Percentiles rank a stretch among this genome's conserved stretches.
Conservation (phyloP, 2,888 invertebrate species). For the Eupithecia tripunctaria region DNA sequence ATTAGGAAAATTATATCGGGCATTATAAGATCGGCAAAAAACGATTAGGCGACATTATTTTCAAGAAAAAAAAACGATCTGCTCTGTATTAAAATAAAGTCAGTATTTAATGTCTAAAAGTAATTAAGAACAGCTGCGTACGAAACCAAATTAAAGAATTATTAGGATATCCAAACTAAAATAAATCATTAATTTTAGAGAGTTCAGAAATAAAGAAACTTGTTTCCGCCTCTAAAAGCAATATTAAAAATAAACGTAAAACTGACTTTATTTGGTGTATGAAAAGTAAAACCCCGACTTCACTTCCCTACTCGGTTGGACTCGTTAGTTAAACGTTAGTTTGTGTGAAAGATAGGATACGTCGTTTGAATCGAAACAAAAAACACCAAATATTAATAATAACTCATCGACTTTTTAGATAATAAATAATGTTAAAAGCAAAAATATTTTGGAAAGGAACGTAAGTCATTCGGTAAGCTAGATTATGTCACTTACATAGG, state of each 20-base stretch:
- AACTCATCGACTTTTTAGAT: slow-evolving; percentile 84
- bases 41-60: slow-evolving; percentile 45
- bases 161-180: not conserved
- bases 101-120: slow-evolving; percentile 23
- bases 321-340: slow-evolving; percentile 41
- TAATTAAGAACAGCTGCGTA: not conserved
- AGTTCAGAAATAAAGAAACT: slow-evolving; percentile 23
- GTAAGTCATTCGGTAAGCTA: slow-evolving; percentile 70
- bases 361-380: slow-evolving; percentile 77
- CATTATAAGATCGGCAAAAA: slow-evolving; percentile 47
- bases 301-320: slow-evolving; percentile 36
- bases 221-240: slow-evolving; percentile 42
- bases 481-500: slow-evolving; percentile 61
- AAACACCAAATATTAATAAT: slow-evolving; percentile 82
- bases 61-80: not conserved
- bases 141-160: not conserved
- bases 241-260: slow-evolving; percentile 27
- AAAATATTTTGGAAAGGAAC: slow-evolving; percentile 77
- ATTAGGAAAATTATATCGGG: slow-evolving; percentile 77
- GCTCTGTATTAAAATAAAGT: slow-evolving; percentile 28
- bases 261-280: slow-evolving; percentile 41
- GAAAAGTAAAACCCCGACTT: slow-evolving; percentile 21
- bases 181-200: slow-evolving; percentile 32
- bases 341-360: slow-evolving; percentile 47
- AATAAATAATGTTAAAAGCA: slow-evolving; percentile 77